These are phyloP conservation scores for Leptocoma aspasia DNA, from an alignment of 2,113 vertebrate genomes.

Conservation along the genomic window DNA sequence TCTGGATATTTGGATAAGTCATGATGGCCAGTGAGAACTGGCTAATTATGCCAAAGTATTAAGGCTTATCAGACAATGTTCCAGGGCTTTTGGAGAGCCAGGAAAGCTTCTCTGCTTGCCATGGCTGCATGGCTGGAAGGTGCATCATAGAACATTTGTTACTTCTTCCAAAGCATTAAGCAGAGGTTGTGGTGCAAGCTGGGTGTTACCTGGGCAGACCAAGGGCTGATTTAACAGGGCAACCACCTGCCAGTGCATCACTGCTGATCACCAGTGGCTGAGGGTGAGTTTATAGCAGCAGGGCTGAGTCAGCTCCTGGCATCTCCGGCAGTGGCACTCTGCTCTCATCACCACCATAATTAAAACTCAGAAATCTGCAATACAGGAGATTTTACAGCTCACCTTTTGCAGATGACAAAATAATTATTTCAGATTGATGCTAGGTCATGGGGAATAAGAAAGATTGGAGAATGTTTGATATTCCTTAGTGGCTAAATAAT, in stretches of 20 bases:
- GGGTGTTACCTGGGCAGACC: background rate
- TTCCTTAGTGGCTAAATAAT: background rate
- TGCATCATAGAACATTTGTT: background rate
- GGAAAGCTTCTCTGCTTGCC: background rate
- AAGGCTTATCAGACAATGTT: background rate
- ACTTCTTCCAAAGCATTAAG: background rate
- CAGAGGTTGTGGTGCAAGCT: background rate
- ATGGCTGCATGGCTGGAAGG: background rate
- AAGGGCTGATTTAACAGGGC: background rate
- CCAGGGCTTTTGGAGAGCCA: background rate
- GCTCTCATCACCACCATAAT: background rate
- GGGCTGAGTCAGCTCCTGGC: conserved; percentile 1
- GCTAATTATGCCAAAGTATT: background rate
- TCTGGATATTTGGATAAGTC: background rate
- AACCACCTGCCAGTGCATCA: background rate
- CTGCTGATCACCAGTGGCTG: background rate
- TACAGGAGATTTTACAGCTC: background rate
- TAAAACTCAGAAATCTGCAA: background rate
- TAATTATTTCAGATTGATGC: background rate
- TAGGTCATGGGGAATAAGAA: background rate
- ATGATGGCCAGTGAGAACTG: background rate
- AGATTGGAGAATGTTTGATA: background rate
- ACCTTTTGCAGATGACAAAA: background rate
- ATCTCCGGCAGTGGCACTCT: background rate
- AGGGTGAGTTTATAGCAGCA: background rate